Percentiles rank a stretch among this genome's conserved stretches.
Evolutionary conservation across 2,113 vertebrate species (phyloP).

Genomic region (Mustelus asterias): DNA sequence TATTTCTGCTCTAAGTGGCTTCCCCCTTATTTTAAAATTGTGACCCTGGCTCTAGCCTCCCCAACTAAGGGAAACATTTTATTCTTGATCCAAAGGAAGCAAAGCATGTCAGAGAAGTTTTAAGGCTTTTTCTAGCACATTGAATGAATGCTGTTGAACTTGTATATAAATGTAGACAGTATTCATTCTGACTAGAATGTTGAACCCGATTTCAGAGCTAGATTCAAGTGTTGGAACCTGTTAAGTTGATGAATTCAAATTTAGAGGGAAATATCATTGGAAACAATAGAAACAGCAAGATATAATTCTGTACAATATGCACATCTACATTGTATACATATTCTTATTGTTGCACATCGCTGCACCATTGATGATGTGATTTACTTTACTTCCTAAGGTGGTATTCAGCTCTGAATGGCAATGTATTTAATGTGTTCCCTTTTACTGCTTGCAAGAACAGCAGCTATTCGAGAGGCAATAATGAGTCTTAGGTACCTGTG

Average conservation of each 20-base stretch:
- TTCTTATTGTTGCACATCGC: background rate
- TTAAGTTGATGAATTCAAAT: background rate
- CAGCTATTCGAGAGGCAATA: background rate
- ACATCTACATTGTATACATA: background rate
- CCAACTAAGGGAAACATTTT: too few relatives aligned
- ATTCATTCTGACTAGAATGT: background rate
- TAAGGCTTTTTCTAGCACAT: background rate
- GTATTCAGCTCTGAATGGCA: background rate
- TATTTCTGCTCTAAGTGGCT: too few relatives aligned
- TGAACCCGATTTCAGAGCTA: background rate
- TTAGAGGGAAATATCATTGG: background rate
- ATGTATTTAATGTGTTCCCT: background rate
- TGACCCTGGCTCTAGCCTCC: too few relatives aligned
- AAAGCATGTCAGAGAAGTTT: background rate
- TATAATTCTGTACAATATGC: background rate
- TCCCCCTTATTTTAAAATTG: too few relatives aligned
- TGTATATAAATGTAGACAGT: background rate
- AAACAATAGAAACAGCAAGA: too few relatives aligned
- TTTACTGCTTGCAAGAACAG: background rate
- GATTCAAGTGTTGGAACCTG: background rate
- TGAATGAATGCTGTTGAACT: background rate
- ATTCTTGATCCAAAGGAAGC: background rate
- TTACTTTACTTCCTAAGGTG: background rate
- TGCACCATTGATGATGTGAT: background rate
- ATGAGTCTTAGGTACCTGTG: background rate